phyloP scores from a whole-genome alignment of 2,888 invertebrate species.

The Hydriomena furcata region DNA sequence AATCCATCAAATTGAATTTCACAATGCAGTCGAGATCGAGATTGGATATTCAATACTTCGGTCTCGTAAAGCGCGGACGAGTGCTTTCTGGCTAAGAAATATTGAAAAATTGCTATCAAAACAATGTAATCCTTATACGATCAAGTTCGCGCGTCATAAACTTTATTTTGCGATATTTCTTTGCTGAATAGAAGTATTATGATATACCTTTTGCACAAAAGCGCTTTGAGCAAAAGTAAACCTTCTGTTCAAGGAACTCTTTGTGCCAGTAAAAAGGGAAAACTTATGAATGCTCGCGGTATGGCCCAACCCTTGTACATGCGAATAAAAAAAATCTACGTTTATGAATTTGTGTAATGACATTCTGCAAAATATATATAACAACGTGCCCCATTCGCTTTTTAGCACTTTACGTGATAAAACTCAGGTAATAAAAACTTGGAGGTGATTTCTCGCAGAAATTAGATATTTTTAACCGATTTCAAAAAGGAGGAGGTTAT shows the following conservation, averaged over 20 bases:
- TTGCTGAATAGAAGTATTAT: conserved; percentile 57
- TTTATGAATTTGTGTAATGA: conserved; percentile 47
- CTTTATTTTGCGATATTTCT: conserved; percentile 54
- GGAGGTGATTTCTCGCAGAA: conserved; percentile 1
- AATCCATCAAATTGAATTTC: conserved; percentile 7
- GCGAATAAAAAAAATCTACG: conserved; percentile 45
- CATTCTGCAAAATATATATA: conserved; percentile 17
- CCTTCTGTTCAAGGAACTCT: conserved; percentile 57
- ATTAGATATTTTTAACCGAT: background rate
- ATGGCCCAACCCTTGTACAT: conserved; percentile 39
- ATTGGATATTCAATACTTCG: conserved; percentile 21
- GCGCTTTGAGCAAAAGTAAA: conserved; percentile 61
- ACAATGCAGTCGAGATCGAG: conserved; percentile 4
- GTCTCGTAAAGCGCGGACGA: conserved; percentile 4
- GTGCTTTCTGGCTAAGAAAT: conserved; percentile 15
- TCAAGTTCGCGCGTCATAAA: conserved; percentile 59
- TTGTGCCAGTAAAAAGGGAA: conserved; percentile 56
- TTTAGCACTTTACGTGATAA: conserved; percentile 21
- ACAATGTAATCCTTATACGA: conserved; percentile 24
- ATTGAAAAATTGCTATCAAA: conserved; percentile 30
- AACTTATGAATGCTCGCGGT: conserved; percentile 56
- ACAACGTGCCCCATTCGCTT: conserved; percentile 17
- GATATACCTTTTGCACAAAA: conserved; percentile 55
- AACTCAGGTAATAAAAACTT: conserved; percentile 15
- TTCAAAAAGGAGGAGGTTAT: too few relatives aligned